Base-by-base conservation (phyloP, 2,797 vertebrate species). In the Podarcis siculus region DNA sequence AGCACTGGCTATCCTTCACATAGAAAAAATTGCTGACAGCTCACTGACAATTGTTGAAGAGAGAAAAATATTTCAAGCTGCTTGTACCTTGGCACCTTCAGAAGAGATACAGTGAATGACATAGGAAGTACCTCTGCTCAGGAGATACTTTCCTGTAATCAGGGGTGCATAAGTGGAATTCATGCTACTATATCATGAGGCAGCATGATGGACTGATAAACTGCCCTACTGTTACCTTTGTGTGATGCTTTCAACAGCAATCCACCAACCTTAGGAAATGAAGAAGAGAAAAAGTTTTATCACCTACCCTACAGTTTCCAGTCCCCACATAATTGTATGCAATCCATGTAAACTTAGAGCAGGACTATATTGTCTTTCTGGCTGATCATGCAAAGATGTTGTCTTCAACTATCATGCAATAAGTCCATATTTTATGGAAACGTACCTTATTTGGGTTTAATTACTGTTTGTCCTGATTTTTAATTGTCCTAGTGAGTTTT, bases 1-100 rank as follows among this genome's bases (percentile, higher is more conserved):
- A 97, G 91, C 97, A 95, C 93, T 98, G 98, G 98, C 94, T 98
- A 93, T 96, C 96, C 90, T 94, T 97, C 95, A 98, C 97, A 77
- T 98, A 98, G 94, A 77, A 73, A 85, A 92, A 66, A 64, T 35
- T 15, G 0, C 9, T 73, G 83, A 89, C 86, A 89, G 55, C 37
- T 91, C 79, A 32, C 73, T 85, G 79, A 32, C 81, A 85, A 37
- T 90, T 91, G 90, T 81, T 89, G 78, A 88, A 92, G 86, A 91
- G 69, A 58, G 27, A 37, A 87, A 87, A 85, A 83, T 92, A 77
- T 94, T 95, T 95, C 88, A 92, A 92, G 73, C 93, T 91, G 92
- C 92, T 87, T 86, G 42, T 96, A 84, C 73, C 35, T 32, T 55
- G 89, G 86, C 76, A 83, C 83, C 67, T 91, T 88, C 89, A 83